phyloP scores from a whole-genome alignment of 1,140 invertebrate species.

The Zaprionus kolodkinae region DNA sequence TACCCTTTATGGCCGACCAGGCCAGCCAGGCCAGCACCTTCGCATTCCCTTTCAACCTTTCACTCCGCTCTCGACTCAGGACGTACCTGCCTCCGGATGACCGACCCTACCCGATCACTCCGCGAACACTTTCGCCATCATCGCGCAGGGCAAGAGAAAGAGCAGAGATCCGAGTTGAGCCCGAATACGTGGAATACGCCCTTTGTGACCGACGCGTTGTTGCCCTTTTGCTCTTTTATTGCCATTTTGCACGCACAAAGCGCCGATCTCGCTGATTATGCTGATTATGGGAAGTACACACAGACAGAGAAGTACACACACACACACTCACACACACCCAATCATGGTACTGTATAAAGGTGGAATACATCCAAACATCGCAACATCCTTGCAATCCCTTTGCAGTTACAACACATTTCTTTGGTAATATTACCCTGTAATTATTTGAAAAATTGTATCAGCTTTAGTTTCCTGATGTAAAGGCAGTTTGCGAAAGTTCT shows the following conservation, averaged over 20 bases:
- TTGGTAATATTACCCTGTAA: slow-evolving; percentile 7
- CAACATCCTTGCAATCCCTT: not conserved
- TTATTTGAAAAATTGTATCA: not conserved
- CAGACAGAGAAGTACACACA: slow-evolving; percentile 21
- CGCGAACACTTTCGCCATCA: slow-evolving; percentile 52
- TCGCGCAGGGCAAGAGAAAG: slow-evolving; percentile 1
- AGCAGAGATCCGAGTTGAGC: slow-evolving; percentile 10
- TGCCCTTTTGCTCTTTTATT: slow-evolving; percentile 62
- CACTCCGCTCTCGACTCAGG: slow-evolving; percentile 24
- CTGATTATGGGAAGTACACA: slow-evolving; percentile 74
- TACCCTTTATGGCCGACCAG: slow-evolving; percentile 71
- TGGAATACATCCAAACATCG: no score
- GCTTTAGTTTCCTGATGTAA: no score
- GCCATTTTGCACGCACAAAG: slow-evolving; percentile 72
- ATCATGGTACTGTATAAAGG: not conserved
- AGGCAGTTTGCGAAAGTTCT: not conserved
- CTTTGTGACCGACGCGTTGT: slow-evolving; percentile 37
- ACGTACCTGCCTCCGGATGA: not conserved
- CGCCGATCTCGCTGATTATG: slow-evolving; percentile 81
- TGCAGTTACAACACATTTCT: slow-evolving; percentile 5
- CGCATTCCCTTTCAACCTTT: slow-evolving; percentile 33
- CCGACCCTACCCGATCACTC: slow-evolving; percentile 23
- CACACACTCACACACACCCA: slow-evolving; percentile 10
- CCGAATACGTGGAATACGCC: slow-evolving; percentile 51
- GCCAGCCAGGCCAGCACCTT: slow-evolving; percentile 31